Evolutionary conservation across 2,797 vertebrate genomes (phyloP), one percentile per base, ranked within the genome.

Genomic region (Chromobotia macracanthus): DNA sequence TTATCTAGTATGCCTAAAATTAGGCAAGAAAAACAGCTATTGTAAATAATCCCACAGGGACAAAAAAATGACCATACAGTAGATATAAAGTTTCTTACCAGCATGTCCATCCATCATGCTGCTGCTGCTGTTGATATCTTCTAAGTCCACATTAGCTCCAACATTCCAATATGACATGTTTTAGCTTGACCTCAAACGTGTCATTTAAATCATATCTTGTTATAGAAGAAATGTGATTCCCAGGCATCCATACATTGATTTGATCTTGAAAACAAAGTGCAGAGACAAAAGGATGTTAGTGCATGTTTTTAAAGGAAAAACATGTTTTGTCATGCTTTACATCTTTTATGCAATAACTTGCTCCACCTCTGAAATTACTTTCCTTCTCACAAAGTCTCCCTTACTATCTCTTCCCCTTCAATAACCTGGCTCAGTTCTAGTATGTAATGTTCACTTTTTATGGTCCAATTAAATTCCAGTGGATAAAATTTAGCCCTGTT

Each of bases 91-190:
- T 11, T 53, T 85, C 93, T 95, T 89, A 98, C 96, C 92, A 82
- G 87, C 80, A 31, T 87, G 90, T 6, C 87, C 85, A 48, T 93
- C 93, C 94, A 95, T 95, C 16, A 5, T 51, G 90, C 72, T 86
- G 77, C 63, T 71, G 84, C 84, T 90, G 87, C 82, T 71, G 56
- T 81, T 85, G 84, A 83, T 90, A 87, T 81, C 85, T 80, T 86
- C 82, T 15, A 89, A 50, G 81, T 91, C 91, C 87, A 90, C 91
- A 85, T 92, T 91, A 7, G 90, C 89, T 56, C 95, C 94, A 74
- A 96, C 95, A 81, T 93, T 95, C 96, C 96, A 97, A 90, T 96
- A 97, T 13, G 90, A 92, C 96, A 98, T 98, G 86, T 89, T 94
- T 86, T 50, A 23, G 55, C 61, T 19, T 55, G 44, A 58, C 63